Percentiles rank a stretch among this genome's conserved stretches.
These are phyloP conservation scores for Campoplex capitator DNA, from an alignment of 2,888 invertebrate species.

Conservation along the genomic window DNA sequence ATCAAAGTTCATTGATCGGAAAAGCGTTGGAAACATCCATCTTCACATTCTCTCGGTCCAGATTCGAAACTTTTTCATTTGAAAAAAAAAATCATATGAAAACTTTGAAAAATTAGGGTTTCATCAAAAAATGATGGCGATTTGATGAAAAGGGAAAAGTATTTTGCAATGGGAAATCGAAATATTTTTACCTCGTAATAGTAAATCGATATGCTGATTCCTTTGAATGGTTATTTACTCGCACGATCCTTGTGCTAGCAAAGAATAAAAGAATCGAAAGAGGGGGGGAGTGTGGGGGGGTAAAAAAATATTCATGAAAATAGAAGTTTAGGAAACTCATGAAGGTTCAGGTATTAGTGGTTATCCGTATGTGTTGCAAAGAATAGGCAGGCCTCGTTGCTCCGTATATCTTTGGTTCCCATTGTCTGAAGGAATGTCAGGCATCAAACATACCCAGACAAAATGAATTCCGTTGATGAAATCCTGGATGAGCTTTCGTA, in stretches of 20 bases:
- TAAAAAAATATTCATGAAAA: neutral
- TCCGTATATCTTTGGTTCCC: conserved; percentile 27
- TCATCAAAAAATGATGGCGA: too few relatives aligned
- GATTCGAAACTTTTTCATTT: too few relatives aligned
- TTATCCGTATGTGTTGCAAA: neutral
- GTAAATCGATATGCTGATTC: neutral
- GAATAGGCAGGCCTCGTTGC: neutral
- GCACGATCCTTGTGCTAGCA: neutral
- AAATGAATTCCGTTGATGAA: conserved; percentile 65
- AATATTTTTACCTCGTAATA: neutral
- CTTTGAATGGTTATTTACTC: neutral
- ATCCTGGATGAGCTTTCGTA: conserved; percentile 40
- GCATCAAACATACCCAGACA: conserved; percentile 55
- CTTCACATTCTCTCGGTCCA: too few relatives aligned
- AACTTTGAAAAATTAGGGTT: too few relatives aligned
- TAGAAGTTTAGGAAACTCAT: neutral
- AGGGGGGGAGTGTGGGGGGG: neutral
- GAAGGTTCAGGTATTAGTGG: neutral
- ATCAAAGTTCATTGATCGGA: neutral
- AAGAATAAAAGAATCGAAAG: neutral
- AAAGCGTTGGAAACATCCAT: too few relatives aligned
- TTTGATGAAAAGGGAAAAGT: too few relatives aligned
- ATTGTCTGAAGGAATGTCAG: conserved; percentile 55
- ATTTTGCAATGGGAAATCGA: neutral
- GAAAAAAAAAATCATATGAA: too few relatives aligned